Evolutionary conservation across 2,797 vertebrate species (phyloP).

Genomic region (Mycteria americana): DNA sequence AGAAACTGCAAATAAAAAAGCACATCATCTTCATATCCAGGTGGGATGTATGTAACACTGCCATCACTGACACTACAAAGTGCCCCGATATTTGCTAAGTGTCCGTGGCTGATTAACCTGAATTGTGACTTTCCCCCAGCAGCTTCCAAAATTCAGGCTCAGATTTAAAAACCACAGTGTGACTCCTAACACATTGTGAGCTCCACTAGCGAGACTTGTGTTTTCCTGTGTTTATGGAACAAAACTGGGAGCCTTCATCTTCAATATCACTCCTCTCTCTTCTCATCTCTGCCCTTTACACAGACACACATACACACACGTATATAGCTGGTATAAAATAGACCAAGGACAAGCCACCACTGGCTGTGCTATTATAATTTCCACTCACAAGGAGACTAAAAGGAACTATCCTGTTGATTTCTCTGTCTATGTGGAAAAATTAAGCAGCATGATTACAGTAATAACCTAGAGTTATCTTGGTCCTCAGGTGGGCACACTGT

Average conservation of each 20-base stretch:
- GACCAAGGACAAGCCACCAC: neutral
- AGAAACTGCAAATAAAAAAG: neutral
- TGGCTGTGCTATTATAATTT: slow-evolving; percentile 13
- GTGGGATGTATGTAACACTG: neutral
- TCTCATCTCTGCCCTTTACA: neutral
- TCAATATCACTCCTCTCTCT: neutral
- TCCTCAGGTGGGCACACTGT: slow-evolving; percentile 33
- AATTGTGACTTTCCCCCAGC: neutral
- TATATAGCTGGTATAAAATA: neutral
- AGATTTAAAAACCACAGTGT: rapidly evolving
- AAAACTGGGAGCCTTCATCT: neutral
- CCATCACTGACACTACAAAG: neutral
- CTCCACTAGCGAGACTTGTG: neutral
- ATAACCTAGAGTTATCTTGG: slow-evolving; percentile 25
- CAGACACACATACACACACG: neutral
- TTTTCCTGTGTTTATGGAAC: neutral
- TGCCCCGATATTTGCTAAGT: neutral
- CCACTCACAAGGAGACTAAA: neutral
- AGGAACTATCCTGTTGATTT: neutral
- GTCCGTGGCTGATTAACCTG: neutral
- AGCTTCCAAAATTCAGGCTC: neutral
- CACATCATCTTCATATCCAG: neutral
- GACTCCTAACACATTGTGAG: neutral
- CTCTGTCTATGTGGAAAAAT: neutral
- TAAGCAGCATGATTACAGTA: slow-evolving; percentile 8